These are phyloP conservation scores for Burhinus oedicnemus DNA, from an alignment of 2,113 vertebrate species.

Conservation along the genomic window DNA sequence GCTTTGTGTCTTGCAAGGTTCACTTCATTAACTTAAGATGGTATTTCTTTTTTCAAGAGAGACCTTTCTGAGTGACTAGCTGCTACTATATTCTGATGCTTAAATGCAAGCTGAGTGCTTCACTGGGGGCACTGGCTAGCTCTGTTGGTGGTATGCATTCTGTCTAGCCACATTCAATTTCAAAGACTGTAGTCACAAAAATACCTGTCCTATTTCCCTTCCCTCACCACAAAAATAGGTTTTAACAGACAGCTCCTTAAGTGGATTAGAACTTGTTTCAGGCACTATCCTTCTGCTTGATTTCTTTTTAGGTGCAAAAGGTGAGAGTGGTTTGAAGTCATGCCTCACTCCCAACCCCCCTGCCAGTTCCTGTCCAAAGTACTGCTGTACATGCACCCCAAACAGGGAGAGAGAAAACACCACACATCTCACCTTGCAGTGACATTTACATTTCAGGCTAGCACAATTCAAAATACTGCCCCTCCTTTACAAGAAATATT, in stretches of 20 bases:
- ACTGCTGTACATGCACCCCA: not conserved
- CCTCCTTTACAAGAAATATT: not conserved
- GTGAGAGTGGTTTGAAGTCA: not conserved
- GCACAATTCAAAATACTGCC: not conserved
- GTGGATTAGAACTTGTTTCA: not conserved
- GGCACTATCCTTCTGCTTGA: not conserved
- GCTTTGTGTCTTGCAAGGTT: not conserved
- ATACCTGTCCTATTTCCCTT: not conserved
- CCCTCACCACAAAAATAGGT: not conserved
- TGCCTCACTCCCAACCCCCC: not conserved
- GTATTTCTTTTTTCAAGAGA: not conserved
- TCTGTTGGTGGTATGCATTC: not conserved
- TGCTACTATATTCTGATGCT: not conserved
- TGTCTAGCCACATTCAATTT: not conserved
- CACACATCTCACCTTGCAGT: not conserved
- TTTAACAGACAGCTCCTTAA: not conserved
- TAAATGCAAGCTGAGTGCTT: not conserved
- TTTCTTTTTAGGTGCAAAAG: not conserved
- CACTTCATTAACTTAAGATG: not conserved
- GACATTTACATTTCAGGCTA: not conserved
- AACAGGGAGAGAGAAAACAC: not conserved
- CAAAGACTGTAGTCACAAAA: not conserved
- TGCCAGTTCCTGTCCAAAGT: not conserved
- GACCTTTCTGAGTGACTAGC: not conserved
- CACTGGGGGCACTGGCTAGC: not conserved